phyloP scores from a whole-genome alignment of 2,888 invertebrate genomes.

The Phengaris alcon region DNA sequence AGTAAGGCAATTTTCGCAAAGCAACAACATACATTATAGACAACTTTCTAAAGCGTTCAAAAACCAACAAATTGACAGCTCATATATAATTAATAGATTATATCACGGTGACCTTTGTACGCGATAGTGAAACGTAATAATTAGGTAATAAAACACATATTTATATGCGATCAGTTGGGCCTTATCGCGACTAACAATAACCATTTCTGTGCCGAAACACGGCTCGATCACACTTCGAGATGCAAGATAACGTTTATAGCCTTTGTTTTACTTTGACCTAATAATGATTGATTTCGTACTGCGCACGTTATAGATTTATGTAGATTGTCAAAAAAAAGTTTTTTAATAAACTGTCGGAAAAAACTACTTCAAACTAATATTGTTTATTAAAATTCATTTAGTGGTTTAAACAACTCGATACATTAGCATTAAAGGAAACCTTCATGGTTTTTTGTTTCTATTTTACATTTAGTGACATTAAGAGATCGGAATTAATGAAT shows the following conservation, averaged over 20 bases:
- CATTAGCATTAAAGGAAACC: not conserved
- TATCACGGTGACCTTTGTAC: slow-evolving; percentile 43
- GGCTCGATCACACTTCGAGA: slow-evolving; percentile 43
- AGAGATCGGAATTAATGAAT: not conserved
- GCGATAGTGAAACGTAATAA: slow-evolving; percentile 43
- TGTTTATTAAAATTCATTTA: too few species aligned
- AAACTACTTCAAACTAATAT: too few species aligned
- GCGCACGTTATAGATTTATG: not conserved
- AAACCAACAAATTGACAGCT: slow-evolving; percentile 19
- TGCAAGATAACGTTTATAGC: slow-evolving; percentile 44
- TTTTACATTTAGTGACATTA: not conserved
- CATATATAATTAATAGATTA: slow-evolving; percentile 25
- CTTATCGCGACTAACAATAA: slow-evolving; percentile 52
- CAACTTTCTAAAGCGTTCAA: slow-evolving; percentile 22
- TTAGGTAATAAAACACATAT: slow-evolving; percentile 51
- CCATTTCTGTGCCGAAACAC: slow-evolving; percentile 49
- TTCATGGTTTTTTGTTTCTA: too few species aligned
- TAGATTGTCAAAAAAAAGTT: too few species aligned
- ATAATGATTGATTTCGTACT: slow-evolving; percentile 32
- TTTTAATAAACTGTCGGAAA: too few species aligned
- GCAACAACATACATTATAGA: slow-evolving; percentile 6
- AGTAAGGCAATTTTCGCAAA: not conserved
- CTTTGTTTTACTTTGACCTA: slow-evolving; percentile 42
- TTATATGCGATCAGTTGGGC: slow-evolving; percentile 42
- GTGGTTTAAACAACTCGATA: not conserved